Evolutionary conservation across 2,113 vertebrate species (phyloP).

Genomic region (Gracilinanus agilis): DNA sequence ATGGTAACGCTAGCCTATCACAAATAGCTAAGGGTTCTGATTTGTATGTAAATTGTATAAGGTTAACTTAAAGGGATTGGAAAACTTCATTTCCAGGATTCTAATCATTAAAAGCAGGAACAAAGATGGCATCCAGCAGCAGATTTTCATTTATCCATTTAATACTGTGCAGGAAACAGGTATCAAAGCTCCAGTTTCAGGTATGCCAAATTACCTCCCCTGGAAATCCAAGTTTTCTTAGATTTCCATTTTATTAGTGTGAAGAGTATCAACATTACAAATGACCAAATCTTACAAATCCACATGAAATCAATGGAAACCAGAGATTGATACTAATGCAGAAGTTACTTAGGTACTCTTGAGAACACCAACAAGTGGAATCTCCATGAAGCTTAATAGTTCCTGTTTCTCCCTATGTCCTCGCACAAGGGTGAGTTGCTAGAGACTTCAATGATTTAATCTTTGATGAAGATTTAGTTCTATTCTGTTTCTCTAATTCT

Average conservation of each 20-base stretch:
- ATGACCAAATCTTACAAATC: constrained; percentile 1
- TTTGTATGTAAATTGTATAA: not conserved
- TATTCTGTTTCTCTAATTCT: not conserved
- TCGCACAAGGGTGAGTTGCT: not conserved
- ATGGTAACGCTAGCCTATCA: not conserved
- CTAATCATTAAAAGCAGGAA: not conserved
- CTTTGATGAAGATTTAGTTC: not conserved
- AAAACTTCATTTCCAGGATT: not conserved
- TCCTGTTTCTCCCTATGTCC: not conserved
- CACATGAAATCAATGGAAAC: constrained; percentile 9
- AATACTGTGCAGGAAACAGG: not conserved
- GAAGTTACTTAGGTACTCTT: not conserved
- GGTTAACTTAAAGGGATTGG: not conserved
- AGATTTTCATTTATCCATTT: constrained; percentile 1
- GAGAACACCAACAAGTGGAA: not conserved
- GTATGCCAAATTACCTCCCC: not conserved
- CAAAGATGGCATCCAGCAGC: not conserved
- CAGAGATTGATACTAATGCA: not conserved
- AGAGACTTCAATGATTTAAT: not conserved
- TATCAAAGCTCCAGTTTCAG: not conserved
- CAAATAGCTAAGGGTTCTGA: not conserved
- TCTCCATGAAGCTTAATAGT: not conserved
- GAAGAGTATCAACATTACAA: not conserved
- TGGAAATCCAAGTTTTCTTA: constrained; percentile 39
- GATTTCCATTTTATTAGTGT: constrained; percentile 47